Conservation (phyloP, 2,888 invertebrate genomes). For the Thereva nobilitata region DNA sequence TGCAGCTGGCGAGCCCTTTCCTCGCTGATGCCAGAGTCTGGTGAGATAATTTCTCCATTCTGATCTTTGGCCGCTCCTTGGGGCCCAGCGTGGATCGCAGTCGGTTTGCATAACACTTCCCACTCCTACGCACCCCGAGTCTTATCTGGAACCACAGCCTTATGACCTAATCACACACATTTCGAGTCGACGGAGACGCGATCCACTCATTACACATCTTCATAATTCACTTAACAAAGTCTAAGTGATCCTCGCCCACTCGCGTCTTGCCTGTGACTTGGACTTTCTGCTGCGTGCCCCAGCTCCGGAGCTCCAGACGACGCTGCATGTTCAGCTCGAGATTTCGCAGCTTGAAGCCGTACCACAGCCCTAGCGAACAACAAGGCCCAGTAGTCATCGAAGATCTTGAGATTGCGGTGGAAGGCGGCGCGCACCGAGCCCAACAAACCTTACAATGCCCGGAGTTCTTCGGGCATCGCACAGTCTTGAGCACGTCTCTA, state of each 20-base stretch:
- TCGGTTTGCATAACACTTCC: conserved; percentile 39
- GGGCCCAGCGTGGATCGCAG: neutral
- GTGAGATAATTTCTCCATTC: neutral
- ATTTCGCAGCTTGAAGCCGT: no score
- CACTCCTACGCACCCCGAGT: conserved; percentile 33
- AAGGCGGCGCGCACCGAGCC: no score
- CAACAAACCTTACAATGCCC: no score
- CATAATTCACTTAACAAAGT: conserved; percentile 43
- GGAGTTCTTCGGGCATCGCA: neutral
- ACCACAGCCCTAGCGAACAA: no score
- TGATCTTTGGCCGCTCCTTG: conserved; percentile 17
- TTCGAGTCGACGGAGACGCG: conserved; percentile 37
- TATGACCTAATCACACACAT: conserved; percentile 43
- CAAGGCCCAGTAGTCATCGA: no score
- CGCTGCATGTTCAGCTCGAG: no score
- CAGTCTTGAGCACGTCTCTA: conserved; percentile 17
- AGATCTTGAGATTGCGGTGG: no score
- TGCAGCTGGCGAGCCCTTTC: neutral
- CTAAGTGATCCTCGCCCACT: conserved; percentile 43
- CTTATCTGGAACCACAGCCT: conserved; percentile 36
- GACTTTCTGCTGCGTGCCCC: conserved; percentile 14
- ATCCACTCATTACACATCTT: conserved; percentile 43
- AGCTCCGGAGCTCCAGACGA: no score
- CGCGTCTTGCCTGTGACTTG: conserved; percentile 27
- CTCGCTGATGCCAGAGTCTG: neutral